These are phyloP conservation scores for Cinclus mexicanus DNA, from an alignment of 2,113 vertebrate species.

Conservation along the genomic window DNA sequence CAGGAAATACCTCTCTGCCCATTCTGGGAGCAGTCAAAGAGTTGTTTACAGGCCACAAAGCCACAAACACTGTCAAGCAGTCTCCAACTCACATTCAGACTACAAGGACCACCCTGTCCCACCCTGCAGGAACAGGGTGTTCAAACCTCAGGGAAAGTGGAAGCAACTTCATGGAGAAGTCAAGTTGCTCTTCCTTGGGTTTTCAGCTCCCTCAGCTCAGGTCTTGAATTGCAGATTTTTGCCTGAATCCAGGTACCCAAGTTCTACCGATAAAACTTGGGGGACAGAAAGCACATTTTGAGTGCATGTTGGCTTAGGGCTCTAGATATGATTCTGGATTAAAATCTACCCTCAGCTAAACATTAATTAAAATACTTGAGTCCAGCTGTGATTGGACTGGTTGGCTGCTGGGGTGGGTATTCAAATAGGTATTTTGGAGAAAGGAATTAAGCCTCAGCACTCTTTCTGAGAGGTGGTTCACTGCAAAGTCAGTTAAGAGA, in stretches of 20 bases:
- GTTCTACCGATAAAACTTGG: background rate
- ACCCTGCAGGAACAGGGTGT: background rate
- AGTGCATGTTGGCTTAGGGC: background rate
- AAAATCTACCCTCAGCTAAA: background rate
- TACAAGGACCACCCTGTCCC: background rate
- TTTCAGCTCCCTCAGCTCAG: background rate
- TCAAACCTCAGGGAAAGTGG: background rate
- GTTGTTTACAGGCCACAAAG: background rate
- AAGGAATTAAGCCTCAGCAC: background rate
- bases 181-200: background rate
- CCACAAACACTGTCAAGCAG: background rate
- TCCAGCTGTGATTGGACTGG: background rate
- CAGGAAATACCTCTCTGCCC: background rate
- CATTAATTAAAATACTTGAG: background rate
- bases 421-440: background rate
- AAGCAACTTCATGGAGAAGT: background rate
- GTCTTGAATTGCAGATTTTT: background rate
- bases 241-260: background rate
- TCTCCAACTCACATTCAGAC: background rate
- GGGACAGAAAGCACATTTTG: accelerated
- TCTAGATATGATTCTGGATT: background rate
- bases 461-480: background rate
- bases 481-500: background rate
- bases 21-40: background rate
- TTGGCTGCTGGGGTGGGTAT: background rate